Evolutionary conservation across 2,888 invertebrate genomes (phyloP).

Genomic region (Formica aserva): DNA sequence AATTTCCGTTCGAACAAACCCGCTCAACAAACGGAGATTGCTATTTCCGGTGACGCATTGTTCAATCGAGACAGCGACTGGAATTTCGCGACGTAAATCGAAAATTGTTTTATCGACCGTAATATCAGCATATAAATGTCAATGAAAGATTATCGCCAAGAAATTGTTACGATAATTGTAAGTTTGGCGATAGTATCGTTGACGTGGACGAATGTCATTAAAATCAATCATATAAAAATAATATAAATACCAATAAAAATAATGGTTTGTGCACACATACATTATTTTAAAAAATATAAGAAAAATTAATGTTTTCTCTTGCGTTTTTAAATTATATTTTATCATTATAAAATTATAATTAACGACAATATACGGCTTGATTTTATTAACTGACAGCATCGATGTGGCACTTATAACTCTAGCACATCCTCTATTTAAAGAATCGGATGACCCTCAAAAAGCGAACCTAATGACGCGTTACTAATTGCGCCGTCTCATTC

Average conservation of each 20-base stretch:
- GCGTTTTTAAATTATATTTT: not conserved
- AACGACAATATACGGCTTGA: not conserved
- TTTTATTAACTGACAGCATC: conserved; percentile 29
- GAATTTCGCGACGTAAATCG: conserved; percentile 43
- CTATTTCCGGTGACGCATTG: conserved; percentile 78
- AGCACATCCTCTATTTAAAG: conserved; percentile 45
- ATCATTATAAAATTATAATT: not conserved
- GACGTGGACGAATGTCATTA: not conserved
- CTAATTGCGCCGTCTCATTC: conserved; percentile 18
- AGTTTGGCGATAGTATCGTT: not conserved
- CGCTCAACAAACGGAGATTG: conserved; percentile 66
- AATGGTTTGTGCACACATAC: too few relatives aligned
- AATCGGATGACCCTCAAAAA: conserved; percentile 47
- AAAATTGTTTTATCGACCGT: conserved; percentile 27
- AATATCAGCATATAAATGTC: conserved; percentile 47
- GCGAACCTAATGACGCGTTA: conserved; percentile 39
- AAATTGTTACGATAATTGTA: conserved; percentile 41
- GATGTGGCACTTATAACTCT: conserved; percentile 2
- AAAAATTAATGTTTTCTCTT: not conserved
- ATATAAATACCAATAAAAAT: not conserved
- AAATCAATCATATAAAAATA: not conserved
- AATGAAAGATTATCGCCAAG: conserved; percentile 7
- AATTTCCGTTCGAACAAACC: conserved; percentile 55
- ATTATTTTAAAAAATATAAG: not conserved
- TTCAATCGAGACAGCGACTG: conserved; percentile 43